A percentile compares a stretch with the other conserved stretches of the same genome.
Evolutionary conservation across 2,113 vertebrate species (phyloP).

Genomic region (Syngnathus floridae): DNA sequence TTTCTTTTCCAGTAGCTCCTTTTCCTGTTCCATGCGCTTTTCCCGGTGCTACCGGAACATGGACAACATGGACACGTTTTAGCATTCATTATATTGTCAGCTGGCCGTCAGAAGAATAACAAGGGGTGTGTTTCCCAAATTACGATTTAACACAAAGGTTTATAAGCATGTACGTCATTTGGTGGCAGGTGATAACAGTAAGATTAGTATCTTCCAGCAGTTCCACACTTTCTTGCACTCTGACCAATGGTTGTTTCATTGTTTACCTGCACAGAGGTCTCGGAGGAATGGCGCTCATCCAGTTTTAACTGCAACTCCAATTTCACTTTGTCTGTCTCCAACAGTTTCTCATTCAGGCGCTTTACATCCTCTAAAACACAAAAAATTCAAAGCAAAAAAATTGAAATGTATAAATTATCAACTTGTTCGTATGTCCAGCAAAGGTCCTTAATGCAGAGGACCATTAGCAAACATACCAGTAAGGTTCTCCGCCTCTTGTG

Average conservation of each 20-base stretch:
- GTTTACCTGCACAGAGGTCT: constrained; percentile 82
- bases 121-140: too few species aligned
- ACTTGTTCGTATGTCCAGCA: neutral
- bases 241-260: neutral
- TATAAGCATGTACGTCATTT: neutral
- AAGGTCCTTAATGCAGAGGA: neutral
- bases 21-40: constrained; percentile 90
- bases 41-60: constrained; percentile 77
- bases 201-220: neutral
- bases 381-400: neutral
- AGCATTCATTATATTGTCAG: neutral
- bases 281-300: constrained; percentile 86
- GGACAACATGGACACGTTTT: neutral
- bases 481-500: constrained; percentile 87
- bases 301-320: constrained; percentile 89
- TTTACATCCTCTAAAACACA: constrained; percentile 81
- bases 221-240: neutral
- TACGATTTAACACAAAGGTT: too few species aligned
- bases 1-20: constrained; percentile 84
- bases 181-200: neutral
- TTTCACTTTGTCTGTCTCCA: constrained; percentile 81
- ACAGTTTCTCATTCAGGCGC: constrained; percentile 83
- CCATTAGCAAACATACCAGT: constrained; percentile 68
- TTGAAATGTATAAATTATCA: neutral
- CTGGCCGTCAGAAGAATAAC: neutral